Evolutionary conservation across 2,113 vertebrate species (phyloP), one percentile per base, ranked within the genome.

Genomic region (Silurus asotus): DNA sequence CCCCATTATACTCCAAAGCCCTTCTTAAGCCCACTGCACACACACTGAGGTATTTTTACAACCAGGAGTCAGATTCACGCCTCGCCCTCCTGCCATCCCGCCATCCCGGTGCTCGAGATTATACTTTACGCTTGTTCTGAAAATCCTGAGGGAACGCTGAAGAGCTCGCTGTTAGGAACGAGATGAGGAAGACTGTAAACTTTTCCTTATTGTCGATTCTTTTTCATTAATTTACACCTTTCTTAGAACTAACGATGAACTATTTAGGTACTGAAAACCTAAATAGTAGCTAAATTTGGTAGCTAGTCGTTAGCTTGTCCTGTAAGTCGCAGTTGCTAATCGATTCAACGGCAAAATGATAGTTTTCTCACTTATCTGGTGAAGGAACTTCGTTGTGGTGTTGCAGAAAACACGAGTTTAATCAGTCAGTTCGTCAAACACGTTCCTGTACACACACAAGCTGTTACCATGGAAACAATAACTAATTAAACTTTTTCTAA

Each of bases 31-130:
- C 77, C 65, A 49, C 74, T 80, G 85, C 82, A 84, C 72, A 88
- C 83, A 82, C 75, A 83, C 86, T 82, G 84, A 75, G 87, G 87
- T 92, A 89, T 92, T 92, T 93, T 91, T 93, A 92, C 88, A 84
- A 72, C 87, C 85, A 37, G 84, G 84, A 89, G 84, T 93, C 83
- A 88, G 91, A 91, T 89, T 86, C 14, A 61, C 86, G 84, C 69
- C 64, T 20, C 70, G 15, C 23, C 76, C 76, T 37, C 15, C 76
- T 20, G 17, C 55, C 19, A 55, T 56, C 55, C 25, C 2, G 17
- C 55, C 19, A 55, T 56, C 55, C 25, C 2, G 1, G 10, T 25
- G 49, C 48, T 25, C 11, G 10, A 76, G 49, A 25, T 81, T 56
- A 59, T 90, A 84, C 8, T 74, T 51, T 5, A 65, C 88, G 86